Evolutionary conservation across 2,113 vertebrate genomes (phyloP).

Genomic region (Furnarius figulus): DNA sequence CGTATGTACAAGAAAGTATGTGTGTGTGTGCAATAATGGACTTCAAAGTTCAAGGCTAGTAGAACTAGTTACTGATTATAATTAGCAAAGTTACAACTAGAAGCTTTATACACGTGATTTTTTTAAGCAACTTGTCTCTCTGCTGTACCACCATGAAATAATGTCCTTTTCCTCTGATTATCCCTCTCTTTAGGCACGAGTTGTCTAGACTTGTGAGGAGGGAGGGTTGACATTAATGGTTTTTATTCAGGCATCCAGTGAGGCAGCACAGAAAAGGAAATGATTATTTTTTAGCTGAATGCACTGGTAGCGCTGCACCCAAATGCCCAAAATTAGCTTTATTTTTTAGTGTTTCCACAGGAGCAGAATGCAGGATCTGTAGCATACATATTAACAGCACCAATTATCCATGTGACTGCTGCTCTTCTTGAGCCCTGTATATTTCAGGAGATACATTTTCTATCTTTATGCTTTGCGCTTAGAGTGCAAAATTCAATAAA

Average conservation of each 20-base stretch:
- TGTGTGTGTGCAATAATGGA: not conserved
- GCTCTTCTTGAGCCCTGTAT: not conserved
- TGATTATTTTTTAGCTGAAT: conserved; percentile 48
- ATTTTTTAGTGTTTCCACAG: conserved; percentile 38
- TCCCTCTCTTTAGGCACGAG: not conserved
- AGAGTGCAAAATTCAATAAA: conserved; percentile 21
- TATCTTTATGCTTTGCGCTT: not conserved
- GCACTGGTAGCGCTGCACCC: not conserved
- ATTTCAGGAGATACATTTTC: not conserved
- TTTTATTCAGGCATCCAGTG: conserved; percentile 14
- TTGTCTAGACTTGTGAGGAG: not conserved
- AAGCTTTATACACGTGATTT: not conserved
- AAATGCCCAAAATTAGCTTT: conserved; percentile 34
- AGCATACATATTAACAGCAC: conserved; percentile 30
- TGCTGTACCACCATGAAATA: not conserved
- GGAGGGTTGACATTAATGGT: not conserved
- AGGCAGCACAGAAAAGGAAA: conserved; percentile 21
- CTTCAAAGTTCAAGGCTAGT: not conserved
- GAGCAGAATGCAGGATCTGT: not conserved
- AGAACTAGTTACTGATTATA: not conserved
- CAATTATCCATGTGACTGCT: not conserved
- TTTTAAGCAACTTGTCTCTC: not conserved
- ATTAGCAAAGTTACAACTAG: not conserved
- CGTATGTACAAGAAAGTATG: not conserved
- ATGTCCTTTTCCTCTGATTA: not conserved